These are phyloP conservation scores for Pogoniulus pusillus DNA, from an alignment of 2,797 vertebrate genomes.

Conservation along the genomic window DNA sequence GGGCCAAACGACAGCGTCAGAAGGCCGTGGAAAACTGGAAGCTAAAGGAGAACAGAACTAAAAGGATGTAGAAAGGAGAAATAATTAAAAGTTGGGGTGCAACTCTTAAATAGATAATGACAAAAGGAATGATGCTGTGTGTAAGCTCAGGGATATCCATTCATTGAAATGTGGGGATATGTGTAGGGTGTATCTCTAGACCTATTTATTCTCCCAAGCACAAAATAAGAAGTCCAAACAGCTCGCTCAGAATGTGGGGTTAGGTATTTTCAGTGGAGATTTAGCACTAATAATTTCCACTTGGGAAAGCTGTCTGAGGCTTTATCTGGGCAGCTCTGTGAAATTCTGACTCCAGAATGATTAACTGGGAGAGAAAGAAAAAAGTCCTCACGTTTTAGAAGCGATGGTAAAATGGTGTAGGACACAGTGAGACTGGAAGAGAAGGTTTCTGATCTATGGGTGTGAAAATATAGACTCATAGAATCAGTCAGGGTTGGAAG, in stretches of 20 bases:
- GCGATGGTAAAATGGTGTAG: background rate
- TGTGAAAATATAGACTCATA: background rate
- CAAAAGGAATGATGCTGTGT: background rate
- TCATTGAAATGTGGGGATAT: background rate
- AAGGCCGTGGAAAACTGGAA: conserved; percentile 7
- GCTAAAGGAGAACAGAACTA: background rate
- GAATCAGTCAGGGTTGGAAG: too few relatives aligned
- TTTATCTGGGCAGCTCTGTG: background rate
- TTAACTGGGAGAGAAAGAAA: background rate
- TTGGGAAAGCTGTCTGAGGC: background rate
- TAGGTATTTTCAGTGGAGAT: background rate
- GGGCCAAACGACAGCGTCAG: background rate
- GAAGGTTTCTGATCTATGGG: background rate
- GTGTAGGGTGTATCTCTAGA: background rate
- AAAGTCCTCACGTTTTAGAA: background rate
- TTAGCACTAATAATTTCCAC: background rate
- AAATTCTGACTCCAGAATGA: background rate
- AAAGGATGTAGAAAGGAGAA: background rate
- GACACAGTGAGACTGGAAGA: background rate
- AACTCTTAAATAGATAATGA: background rate
- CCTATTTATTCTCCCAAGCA: background rate
- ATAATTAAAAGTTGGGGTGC: background rate
- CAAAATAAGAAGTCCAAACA: background rate
- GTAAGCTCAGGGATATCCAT: background rate
- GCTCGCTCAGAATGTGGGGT: background rate